Evolutionary conservation across 2,888 invertebrate species (phyloP), one percentile per base, ranked within the genome.

Genomic region (Orchestes rusci): DNA sequence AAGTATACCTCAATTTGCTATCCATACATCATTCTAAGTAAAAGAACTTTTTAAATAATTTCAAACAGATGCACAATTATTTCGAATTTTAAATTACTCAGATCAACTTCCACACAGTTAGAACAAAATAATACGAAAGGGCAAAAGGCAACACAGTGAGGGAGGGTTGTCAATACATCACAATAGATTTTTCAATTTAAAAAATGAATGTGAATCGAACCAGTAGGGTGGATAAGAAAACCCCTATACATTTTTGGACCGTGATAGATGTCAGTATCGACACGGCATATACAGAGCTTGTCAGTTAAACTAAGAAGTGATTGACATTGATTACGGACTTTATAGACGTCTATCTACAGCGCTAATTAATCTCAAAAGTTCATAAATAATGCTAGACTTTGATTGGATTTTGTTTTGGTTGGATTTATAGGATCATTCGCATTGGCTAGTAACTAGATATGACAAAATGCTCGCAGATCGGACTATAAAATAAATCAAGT

Each of bases 251-350:
- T 51, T 50, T 53, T 55, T 50, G 50, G 53, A n/a, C 53, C 47
- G 50, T 51, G 54, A 56, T 56, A 53, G 51, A 52, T 53, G 59
- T 56, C 58, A 58, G 53, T 54, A 54, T 53, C 43, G 50, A 50
- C 50, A 36, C 18, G 32, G 28, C 45, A 43, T 50, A 50, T 50
- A 50, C 45, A 46, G 30, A 34, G 43, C 39, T 39, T 46, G 50
- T 50, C 50, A 50, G 45, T 39, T 43, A 38, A 53, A 45, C 50
- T 45, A 51, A 53, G 49, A 53, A 53, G 53, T 60, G 60, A 60
- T 58, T 60, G 60, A 60, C 60, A 53, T 42, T 60, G 56, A 60
- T 60, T 59, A 56, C 54, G 57, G 50, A 43, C 53, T 52, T 50
- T 50, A 50, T 45, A 46, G 50, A 46, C 45, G 39, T 46, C 50